phyloP scores from a whole-genome alignment of 2,797 vertebrate species.

The Pipistrellus nathusii region DNA sequence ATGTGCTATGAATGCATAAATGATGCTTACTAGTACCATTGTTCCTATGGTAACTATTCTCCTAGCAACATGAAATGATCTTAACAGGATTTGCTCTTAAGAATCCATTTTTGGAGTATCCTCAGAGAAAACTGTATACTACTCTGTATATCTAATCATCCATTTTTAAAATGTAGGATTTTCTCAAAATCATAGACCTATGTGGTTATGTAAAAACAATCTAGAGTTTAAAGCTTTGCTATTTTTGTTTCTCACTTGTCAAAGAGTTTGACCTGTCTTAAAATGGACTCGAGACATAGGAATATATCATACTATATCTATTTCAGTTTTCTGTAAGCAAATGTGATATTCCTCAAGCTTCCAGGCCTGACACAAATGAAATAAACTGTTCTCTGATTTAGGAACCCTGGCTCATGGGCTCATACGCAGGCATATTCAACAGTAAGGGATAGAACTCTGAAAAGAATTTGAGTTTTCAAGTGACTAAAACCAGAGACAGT shows the following conservation, averaged over 20 bases:
- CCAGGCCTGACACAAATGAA: conserved; percentile 43
- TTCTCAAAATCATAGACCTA: neutral
- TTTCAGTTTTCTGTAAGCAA: conserved; percentile 65
- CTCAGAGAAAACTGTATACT: conserved; percentile 53
- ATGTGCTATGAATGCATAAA: neutral
- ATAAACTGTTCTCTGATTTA: conserved; percentile 69
- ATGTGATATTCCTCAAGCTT: conserved; percentile 59
- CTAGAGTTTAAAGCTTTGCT: neutral
- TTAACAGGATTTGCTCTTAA: conserved; percentile 63
- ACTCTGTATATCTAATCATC: conserved; percentile 9
- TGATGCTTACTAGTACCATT: conserved; percentile 56
- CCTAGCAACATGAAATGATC: conserved; percentile 74
- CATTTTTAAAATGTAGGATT: conserved; percentile 26
- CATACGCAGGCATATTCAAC: conserved; percentile 59
- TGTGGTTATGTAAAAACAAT: neutral
- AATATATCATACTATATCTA: neutral
- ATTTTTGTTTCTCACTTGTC: conserved; percentile 16
- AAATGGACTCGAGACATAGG: neutral
- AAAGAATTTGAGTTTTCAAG: conserved; percentile 62
- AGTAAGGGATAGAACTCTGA: conserved; percentile 74
- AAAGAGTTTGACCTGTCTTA: conserved; percentile 52
- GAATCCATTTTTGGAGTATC: conserved; percentile 60
- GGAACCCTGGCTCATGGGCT: conserved; percentile 42
- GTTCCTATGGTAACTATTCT: conserved; percentile 77
- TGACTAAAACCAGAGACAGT: conserved; percentile 60